Evolutionary conservation across 2,797 vertebrate species (phyloP).

Genomic region (Pitangus sulphuratus): DNA sequence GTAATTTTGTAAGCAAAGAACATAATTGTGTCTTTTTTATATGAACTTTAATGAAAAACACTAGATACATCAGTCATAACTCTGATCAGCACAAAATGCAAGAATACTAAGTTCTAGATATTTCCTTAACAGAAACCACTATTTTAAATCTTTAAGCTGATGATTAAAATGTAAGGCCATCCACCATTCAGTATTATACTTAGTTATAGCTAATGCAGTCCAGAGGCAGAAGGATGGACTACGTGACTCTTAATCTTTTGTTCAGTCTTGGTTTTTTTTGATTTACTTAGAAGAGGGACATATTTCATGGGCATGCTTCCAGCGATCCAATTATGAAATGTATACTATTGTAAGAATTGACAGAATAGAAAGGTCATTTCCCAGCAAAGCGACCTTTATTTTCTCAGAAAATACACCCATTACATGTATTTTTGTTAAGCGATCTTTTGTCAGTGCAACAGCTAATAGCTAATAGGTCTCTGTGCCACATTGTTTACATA

Average conservation of each 20-base stretch:
- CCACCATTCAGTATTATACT: neutral
- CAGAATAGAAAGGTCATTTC: neutral
- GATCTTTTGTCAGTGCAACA: neutral
- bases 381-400: neutral
- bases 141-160: neutral
- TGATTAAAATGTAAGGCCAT: neutral
- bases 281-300: neutral
- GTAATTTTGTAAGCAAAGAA: neutral
- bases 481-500: neutral
- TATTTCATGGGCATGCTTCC: neutral
- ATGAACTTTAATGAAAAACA: neutral
- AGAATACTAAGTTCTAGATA: neutral
- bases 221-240: neutral
- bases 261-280: neutral
- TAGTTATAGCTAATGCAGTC: neutral
- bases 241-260: neutral
- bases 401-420: neutral
- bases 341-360: neutral
- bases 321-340: neutral
- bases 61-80: neutral
- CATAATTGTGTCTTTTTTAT: neutral
- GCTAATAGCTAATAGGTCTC: neutral
- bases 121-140: neutral
- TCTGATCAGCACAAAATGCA: neutral
- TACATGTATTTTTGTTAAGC: neutral